These are phyloP conservation scores for Vulpes lagopus DNA, from an alignment of 2,113 vertebrate species.

Conservation along the genomic window DNA sequence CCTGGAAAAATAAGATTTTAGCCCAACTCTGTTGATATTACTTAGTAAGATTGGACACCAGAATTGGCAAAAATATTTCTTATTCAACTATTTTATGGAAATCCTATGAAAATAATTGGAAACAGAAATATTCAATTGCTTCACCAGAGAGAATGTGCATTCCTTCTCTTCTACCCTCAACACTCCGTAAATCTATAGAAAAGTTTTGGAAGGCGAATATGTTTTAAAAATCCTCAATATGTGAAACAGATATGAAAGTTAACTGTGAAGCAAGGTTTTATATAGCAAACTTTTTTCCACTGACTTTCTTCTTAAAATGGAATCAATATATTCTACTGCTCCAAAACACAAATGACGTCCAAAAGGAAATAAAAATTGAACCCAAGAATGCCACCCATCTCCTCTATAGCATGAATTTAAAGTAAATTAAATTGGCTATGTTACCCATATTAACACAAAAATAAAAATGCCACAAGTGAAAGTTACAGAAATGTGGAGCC, in stretches of 20 bases:
- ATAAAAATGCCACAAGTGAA: background rate
- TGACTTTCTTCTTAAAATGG: slow-evolving; percentile 57
- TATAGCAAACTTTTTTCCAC: background rate
- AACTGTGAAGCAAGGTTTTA: slow-evolving; percentile 52
- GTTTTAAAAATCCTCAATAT: background rate
- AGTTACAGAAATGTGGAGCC: background rate
- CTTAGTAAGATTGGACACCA: slow-evolving; percentile 47
- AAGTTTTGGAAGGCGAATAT: slow-evolving; percentile 42
- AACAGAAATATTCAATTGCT: slow-evolving; percentile 46
- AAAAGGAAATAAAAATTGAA: slow-evolving; percentile 63
- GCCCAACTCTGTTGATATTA: slow-evolving; percentile 47
- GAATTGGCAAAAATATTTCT: slow-evolving; percentile 62
- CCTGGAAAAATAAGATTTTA: slow-evolving; percentile 67
- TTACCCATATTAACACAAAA: slow-evolving; percentile 34
- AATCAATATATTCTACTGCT: slow-evolving; percentile 25
- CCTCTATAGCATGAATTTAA: slow-evolving; percentile 14
- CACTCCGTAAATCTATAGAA: slow-evolving; percentile 60
- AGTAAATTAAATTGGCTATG: slow-evolving; percentile 32
- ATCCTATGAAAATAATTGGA: slow-evolving; percentile 66
- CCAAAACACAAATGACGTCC: slow-evolving; percentile 64
- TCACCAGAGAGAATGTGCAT: slow-evolving; percentile 25
- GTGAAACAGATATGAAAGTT: slow-evolving; percentile 20
- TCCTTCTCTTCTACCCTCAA: background rate
- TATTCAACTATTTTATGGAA: slow-evolving; percentile 63
- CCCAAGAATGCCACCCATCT: background rate